phyloP scores from a whole-genome alignment of 2,113 vertebrate genomes.

The Cromileptes altivelis region DNA sequence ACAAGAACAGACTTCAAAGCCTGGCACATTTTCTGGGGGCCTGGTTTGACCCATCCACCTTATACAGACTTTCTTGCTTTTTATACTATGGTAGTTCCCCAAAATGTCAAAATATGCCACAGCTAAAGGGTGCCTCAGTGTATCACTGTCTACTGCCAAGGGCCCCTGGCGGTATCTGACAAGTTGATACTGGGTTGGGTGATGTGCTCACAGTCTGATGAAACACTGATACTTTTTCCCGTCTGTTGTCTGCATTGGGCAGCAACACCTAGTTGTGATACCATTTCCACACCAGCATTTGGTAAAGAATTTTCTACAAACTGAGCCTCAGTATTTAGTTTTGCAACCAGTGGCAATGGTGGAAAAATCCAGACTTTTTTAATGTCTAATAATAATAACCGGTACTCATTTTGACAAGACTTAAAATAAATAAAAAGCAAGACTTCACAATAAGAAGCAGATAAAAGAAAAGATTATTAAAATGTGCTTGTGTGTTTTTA shows the following conservation, averaged over 20 bases:
- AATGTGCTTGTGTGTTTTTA: neutral
- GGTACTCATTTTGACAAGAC: neutral
- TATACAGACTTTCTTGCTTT: no score
- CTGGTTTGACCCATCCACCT: no score
- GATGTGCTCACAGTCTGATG: neutral
- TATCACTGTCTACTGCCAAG: no score
- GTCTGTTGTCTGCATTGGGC: neutral
- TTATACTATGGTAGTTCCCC: no score
- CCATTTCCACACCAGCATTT: neutral
- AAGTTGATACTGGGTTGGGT: neutral
- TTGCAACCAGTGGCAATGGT: neutral
- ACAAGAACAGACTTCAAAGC: no score
- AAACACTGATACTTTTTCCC: neutral
- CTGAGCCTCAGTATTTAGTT: neutral
- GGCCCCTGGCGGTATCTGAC: no score
- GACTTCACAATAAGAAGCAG: neutral
- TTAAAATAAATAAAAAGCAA: neutral
- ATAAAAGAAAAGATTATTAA: neutral
- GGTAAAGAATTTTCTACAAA: neutral
- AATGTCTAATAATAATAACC: no score
- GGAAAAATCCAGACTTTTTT: neutral
- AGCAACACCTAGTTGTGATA: neutral
- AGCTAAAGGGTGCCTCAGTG: no score
- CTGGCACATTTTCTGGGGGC: no score
- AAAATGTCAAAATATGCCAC: no score